A percentile compares a stretch with the other conserved stretches of the same genome.
These are phyloP conservation scores for Linnaemya vulpina DNA, from an alignment of 2,888 invertebrate species.

Conservation along the genomic window DNA sequence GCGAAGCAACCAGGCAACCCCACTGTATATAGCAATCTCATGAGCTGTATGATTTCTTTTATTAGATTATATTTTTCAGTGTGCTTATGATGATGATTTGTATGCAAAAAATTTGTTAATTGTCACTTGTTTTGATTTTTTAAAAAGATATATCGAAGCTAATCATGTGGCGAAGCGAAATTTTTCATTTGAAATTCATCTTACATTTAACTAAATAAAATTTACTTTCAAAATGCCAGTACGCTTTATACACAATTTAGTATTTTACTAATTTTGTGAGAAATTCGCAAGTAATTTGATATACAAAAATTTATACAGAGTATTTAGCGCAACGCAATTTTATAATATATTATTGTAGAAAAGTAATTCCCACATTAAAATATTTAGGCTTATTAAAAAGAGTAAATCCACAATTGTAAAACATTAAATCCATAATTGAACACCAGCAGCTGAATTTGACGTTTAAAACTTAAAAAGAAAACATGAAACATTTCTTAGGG, in stretches of 20 bases:
- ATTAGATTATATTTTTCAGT: too few relatives aligned
- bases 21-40: too few relatives aligned
- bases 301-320: not conserved
- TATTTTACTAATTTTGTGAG: not conserved
- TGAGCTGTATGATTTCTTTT: too few relatives aligned
- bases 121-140: too few relatives aligned
- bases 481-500: constrained; percentile 9
- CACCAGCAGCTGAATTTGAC: constrained; percentile 26
- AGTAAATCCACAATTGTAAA: constrained; percentile 33
- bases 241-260: not conserved
- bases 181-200: too few relatives aligned
- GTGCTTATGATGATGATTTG: too few relatives aligned
- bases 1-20: not conserved
- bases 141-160: too few relatives aligned
- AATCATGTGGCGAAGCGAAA: too few relatives aligned
- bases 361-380: constrained; percentile 21
- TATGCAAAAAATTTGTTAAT: too few relatives aligned
- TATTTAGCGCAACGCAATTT: not conserved
- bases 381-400: constrained; percentile 7
- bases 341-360: not conserved
- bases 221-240: not conserved
- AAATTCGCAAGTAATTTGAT: not conserved
- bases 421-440: constrained; percentile 38
- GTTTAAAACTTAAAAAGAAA: constrained; percentile 22
- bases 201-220: not conserved